Conservation (phyloP, 2,113 vertebrate species). For the Eira barbara region DNA sequence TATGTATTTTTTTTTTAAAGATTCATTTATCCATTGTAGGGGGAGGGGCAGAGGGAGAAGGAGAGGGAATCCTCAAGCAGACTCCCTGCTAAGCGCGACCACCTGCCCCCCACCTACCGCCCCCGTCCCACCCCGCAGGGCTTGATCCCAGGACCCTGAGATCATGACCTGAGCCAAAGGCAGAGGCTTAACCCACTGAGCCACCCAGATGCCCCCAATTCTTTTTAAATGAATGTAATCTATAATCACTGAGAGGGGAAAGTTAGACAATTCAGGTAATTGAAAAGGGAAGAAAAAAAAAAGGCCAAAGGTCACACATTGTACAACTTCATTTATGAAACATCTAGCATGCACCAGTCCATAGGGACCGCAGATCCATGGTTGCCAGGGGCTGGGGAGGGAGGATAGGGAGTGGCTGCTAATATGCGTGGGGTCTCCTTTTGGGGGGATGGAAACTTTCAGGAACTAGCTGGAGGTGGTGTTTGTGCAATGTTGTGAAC, state of each 20-base stretch:
- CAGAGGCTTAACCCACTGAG: not conserved
- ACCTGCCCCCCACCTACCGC: too few species aligned
- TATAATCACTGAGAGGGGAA: not conserved
- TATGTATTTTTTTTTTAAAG: not conserved
- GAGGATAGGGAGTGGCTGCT: not conserved
- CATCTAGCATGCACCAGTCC: not conserved
- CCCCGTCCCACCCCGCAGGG: accelerated
- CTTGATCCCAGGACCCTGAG: too few species aligned
- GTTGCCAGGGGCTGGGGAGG: not conserved
- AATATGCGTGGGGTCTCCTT: not conserved
- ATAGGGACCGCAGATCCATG: not conserved
- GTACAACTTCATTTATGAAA: not conserved
- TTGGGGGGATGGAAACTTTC: not conserved
- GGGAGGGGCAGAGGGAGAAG: too few species aligned
- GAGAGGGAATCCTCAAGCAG: too few species aligned
- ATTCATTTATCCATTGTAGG: not conserved
- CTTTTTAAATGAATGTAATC: not conserved
- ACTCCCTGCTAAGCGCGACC: too few species aligned
- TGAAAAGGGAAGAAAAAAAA: not conserved
- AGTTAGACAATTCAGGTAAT: not conserved
- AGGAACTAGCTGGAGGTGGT: not conserved
- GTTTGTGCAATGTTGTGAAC: not conserved
- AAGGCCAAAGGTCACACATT: not conserved
- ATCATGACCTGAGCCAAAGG: not conserved
- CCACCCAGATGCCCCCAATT: not conserved